Base-by-base conservation (phyloP, 2,797 vertebrate species). In the Eulemur rubriventer region DNA sequence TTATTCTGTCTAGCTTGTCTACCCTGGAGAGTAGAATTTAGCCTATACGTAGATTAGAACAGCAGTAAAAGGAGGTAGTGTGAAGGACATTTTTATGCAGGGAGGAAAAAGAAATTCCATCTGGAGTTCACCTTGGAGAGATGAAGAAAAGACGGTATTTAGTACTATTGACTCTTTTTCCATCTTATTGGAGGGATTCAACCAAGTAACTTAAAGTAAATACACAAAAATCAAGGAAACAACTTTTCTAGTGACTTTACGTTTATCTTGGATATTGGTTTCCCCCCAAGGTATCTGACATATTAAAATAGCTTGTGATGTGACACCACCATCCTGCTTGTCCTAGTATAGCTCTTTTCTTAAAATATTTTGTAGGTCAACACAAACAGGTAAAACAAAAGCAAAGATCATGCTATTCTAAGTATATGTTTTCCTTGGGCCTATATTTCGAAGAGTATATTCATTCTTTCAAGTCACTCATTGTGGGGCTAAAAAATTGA, bases 331-430 rank as follows among this genome's bases (percentile, higher is more conserved):
- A 73, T 43, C 55, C 41, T 50, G 41, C 28, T 78, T 90, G 95
- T 84, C 50, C 69, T 93, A 26, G 79, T 80, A 72, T 28, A 73
- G 65, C 67, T 82, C 85, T 83, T 83, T 63, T 52, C 93, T 92
- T 90, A 90, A 96, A 96, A 79, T 88, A 88, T 46, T 76, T 91
- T 85, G 11, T 83, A 95, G 78, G 46, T 89, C 75, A 94, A 87
- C 52, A 72, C 30, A 41, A 92, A 73, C 5, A 20, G 73, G 72
- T 91, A 50, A 94, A 96, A 90, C 43, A 57, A 94, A 97, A 95
- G 46, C 35, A 79, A 92, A 67, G 67, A 72, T 33, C 55, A 12
- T 59, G 65, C 38, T 94, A 59, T 59, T 84, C 38, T 69, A 89
- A 76, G 35, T 30, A 26, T 67, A 55, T 1, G 12, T 82, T 94